phyloP scores from a whole-genome alignment of 2,888 invertebrate genomes.

The Callyntrura sp. region DNA sequence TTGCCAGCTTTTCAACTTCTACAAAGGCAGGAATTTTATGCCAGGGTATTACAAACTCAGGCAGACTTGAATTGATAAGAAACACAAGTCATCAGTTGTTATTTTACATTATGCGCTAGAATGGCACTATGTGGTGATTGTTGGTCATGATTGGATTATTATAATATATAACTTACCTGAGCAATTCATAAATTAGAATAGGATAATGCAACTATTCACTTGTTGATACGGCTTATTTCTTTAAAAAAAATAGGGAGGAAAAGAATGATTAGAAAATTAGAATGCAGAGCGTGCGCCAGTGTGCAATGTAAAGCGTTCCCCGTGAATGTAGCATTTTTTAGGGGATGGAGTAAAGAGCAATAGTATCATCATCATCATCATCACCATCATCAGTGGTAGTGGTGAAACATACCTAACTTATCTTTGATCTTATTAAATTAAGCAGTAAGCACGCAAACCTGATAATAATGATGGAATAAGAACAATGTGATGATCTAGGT shows the following conservation, averaged over 20 bases:
- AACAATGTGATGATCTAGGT: conserved; percentile 16
- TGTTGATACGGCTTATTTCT: neutral
- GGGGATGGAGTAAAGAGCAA: neutral
- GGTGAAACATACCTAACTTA: neutral
- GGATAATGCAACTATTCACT: neutral
- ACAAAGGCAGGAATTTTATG: neutral
- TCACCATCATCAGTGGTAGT: neutral
- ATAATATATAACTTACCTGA: neutral
- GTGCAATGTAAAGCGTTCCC: neutral
- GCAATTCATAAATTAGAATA: conserved; percentile 9
- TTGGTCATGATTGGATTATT: conserved; percentile 41
- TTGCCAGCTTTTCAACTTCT: neutral
- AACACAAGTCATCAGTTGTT: neutral
- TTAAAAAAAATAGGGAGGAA: neutral
- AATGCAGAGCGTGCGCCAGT: neutral
- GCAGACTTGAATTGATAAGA: neutral
- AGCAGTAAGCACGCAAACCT: conserved; percentile 10
- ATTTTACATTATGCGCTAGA: neutral
- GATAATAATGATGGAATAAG: conserved; percentile 16
- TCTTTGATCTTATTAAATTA: conserved; percentile 6
- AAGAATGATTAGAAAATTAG: neutral
- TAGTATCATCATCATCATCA: neutral
- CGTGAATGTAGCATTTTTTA: neutral
- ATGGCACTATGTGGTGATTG: neutral
- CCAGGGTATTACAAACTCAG: neutral